A percentile compares a stretch with the other conserved stretches of the same genome.
phyloP scores from a whole-genome alignment of 92 coral and sea anemone genomes.

The Siderastrea siderea region DNA sequence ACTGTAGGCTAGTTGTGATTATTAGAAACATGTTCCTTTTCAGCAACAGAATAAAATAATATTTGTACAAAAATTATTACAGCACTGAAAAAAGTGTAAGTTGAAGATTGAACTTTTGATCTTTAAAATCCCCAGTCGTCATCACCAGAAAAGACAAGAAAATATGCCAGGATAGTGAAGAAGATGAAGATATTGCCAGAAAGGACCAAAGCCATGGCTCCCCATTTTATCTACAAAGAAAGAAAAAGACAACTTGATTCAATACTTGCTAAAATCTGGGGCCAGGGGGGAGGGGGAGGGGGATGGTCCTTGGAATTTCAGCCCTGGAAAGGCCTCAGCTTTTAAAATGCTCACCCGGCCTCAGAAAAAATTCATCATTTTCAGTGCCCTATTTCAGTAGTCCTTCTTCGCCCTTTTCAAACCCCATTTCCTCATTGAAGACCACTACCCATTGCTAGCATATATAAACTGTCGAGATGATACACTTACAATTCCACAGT shows the following conservation, averaged over 20 bases:
- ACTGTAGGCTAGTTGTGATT: no score
- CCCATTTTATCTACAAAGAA: constrained; percentile 85
- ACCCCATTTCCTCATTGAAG: no score
- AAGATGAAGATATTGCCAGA: constrained; percentile 96
- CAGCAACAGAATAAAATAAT: background rate
- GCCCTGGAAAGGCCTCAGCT: no score
- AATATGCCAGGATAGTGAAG: constrained; percentile 90
- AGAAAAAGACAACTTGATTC: background rate
- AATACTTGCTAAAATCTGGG: background rate
- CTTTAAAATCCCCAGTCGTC: constrained; percentile 96
- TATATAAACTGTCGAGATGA: background rate
- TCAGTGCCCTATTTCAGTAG: no score
- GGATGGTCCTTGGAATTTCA: no score
- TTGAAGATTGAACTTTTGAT: background rate
- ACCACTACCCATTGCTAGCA: background rate
- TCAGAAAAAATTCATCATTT: no score
- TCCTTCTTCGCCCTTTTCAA: no score
- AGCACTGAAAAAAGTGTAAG: background rate
- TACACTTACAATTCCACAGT: constrained; percentile 81
- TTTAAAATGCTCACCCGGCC: no score
- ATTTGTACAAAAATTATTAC: constrained; percentile 13
- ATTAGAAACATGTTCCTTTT: no score
- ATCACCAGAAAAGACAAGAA: constrained; percentile 84
- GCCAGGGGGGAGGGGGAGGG: background rate
- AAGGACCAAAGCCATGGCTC: constrained; percentile 87